Evolutionary conservation across 2,888 invertebrate genomes (phyloP).

Genomic region (Ptycholaimellus sp.): DNA sequence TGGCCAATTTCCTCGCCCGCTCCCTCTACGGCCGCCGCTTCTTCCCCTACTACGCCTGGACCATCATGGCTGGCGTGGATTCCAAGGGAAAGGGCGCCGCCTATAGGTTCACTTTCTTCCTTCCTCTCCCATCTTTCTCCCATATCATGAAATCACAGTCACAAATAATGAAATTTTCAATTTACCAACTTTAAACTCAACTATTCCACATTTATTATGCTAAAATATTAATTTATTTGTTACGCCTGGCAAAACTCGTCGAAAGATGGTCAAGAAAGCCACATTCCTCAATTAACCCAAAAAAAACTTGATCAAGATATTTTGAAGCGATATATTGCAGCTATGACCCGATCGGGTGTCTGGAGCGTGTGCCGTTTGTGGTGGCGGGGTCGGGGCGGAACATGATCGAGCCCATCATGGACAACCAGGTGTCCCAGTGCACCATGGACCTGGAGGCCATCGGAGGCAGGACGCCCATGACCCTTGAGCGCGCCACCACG

Average conservation of each 20-base stretch:
- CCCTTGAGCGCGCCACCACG: constrained; percentile 53
- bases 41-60: constrained; percentile 91
- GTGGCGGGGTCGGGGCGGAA: constrained; percentile 61
- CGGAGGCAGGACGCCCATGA: too few relatives aligned
- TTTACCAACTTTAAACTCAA: neutral
- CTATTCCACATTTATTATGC: neutral
- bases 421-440: constrained; percentile 78
- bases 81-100: constrained; percentile 49
- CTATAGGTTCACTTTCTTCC: constrained; percentile 1
- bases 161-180: neutral
- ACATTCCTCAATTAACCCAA: too few relatives aligned
- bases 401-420: constrained; percentile 70
- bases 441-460: too few relatives aligned
- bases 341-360: constrained; percentile 91
- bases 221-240: too few relatives aligned
- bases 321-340: too few relatives aligned
- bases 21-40: constrained; percentile 85
- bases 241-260: too few relatives aligned
- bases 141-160: neutral
- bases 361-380: constrained; percentile 54
- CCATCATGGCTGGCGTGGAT: constrained; percentile 79
- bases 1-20: constrained; percentile 81
- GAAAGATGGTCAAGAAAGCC: too few relatives aligned
- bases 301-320: too few relatives aligned
- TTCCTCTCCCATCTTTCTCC: too few relatives aligned